Percentiles rank a stretch among this genome's conserved stretches.
phyloP scores from a whole-genome alignment of 2,888 invertebrate species.

The Sericinus montela region DNA sequence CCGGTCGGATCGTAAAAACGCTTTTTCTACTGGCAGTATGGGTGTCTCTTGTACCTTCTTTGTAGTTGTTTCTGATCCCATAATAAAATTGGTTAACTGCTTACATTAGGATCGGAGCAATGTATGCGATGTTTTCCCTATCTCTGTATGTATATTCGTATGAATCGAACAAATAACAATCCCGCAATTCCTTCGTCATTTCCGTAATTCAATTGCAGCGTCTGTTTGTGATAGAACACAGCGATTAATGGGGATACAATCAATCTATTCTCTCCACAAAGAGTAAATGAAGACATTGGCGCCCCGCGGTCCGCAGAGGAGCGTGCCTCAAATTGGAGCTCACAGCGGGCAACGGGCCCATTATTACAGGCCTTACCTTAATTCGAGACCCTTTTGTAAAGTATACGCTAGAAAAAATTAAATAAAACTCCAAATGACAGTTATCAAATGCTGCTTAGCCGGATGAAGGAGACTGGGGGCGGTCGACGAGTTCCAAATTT shows the following conservation, averaged over 20 bases:
- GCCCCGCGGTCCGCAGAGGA: conserved; percentile 49
- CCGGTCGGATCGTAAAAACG: no score
- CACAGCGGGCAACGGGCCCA: conserved; percentile 49
- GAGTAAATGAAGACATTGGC: conserved; percentile 63
- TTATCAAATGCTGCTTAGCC: conserved; percentile 22
- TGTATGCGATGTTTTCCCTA: no score
- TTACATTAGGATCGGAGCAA: no score
- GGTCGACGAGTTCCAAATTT: background rate
- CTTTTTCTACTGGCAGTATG: no score
- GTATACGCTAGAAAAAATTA: conserved; percentile 22
- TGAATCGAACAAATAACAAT: no score
- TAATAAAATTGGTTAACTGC: no score
- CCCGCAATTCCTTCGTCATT: background rate
- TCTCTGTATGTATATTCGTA: no score
- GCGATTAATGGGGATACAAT: conserved; percentile 20
- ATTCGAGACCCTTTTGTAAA: conserved; percentile 45
- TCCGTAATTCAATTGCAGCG: background rate
- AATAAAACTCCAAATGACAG: conserved; percentile 25
- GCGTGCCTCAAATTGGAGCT: conserved; percentile 41
- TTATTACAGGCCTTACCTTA: conserved; percentile 37
- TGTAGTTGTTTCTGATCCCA: no score
- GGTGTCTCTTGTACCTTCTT: no score
- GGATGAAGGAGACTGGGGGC: conserved; percentile 3
- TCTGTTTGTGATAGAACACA: conserved; percentile 1
- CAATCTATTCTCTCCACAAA: conserved; percentile 22